Evolutionary conservation across 2,797 vertebrate species (phyloP).

Genomic region (Muraenolepis orangiensis): DNA sequence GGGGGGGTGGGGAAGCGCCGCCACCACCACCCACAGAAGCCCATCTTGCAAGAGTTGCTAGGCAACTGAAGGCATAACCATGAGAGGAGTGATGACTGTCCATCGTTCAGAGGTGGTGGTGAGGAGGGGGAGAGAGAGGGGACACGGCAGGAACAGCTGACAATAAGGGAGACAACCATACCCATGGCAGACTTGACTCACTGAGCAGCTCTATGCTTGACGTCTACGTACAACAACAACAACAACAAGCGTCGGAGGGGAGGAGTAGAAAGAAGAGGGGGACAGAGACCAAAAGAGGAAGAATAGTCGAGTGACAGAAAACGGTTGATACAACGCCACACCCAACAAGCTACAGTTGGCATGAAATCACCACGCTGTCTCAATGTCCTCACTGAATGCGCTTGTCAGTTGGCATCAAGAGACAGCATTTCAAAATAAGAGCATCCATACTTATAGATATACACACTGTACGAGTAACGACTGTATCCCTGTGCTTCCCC

Average conservation of each 20-base stretch:
- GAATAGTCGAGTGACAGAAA: background rate
- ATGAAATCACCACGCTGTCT: background rate
- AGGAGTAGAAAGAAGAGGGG: background rate
- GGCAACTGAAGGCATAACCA: constrained; percentile 68
- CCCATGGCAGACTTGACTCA: background rate
- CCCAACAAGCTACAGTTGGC: background rate
- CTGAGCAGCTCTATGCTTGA: background rate
- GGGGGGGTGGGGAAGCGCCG: constrained; percentile 29
- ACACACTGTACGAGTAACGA: background rate
- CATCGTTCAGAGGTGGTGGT: constrained; percentile 33
- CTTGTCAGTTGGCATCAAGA: background rate
- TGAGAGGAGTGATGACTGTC: constrained; percentile 53
- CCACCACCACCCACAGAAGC: constrained; percentile 59
- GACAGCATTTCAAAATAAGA: background rate
- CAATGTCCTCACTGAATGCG: background rate
- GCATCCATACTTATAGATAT: background rate
- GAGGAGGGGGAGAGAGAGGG: background rate
- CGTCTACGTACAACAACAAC: background rate
- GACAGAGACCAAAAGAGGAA: background rate
- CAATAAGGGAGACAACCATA: background rate
- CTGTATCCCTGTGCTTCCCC: background rate
- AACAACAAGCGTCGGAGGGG: background rate
- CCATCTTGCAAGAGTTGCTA: constrained; percentile 66
- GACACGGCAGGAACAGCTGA: constrained; percentile 1
- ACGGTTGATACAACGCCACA: background rate